A percentile compares a stretch with the other conserved stretches of the same genome.
These are phyloP conservation scores for Centrocercus urophasianus DNA, from an alignment of 2,113 vertebrate genomes.

Conservation along the genomic window DNA sequence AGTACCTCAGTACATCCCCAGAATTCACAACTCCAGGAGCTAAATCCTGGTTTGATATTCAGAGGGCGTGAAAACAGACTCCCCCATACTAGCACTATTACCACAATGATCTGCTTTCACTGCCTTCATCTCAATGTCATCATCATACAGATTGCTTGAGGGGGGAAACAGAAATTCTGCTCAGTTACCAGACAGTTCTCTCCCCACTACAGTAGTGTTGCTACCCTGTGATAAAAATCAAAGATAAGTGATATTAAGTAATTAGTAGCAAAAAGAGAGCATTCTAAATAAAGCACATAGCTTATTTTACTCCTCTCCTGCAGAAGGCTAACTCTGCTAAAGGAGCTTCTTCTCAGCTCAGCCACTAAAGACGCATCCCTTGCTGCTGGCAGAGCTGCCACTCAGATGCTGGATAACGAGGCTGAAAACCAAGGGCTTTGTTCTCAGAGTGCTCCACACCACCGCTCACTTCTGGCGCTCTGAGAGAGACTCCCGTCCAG, in stretches of 20 bases:
- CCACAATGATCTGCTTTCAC: neutral
- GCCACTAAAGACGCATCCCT: neutral
- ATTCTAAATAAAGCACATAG: rapidly evolving
- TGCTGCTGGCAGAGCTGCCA: neutral
- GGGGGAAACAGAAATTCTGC: neutral
- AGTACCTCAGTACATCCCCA: neutral
- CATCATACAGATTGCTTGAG: neutral
- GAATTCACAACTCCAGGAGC: neutral
- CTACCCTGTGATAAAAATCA: neutral
- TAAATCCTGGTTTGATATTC: neutral
- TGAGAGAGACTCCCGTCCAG: neutral
- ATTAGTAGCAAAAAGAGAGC: neutral
- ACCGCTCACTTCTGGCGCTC: neutral
- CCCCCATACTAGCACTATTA: neutral
- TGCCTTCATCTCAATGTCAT: neutral
- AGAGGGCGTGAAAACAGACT: neutral
- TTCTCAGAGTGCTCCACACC: neutral
- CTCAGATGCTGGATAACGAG: neutral
- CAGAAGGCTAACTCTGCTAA: too few relatives aligned
- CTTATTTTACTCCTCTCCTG: rapidly evolving
- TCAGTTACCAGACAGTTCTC: neutral
- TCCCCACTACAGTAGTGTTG: neutral
- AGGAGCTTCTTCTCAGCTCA: neutral
- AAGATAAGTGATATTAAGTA: neutral
- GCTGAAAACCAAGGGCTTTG: neutral